Conservation (phyloP, 2,888 invertebrate genomes). For the Carterocephalus palaemon region DNA sequence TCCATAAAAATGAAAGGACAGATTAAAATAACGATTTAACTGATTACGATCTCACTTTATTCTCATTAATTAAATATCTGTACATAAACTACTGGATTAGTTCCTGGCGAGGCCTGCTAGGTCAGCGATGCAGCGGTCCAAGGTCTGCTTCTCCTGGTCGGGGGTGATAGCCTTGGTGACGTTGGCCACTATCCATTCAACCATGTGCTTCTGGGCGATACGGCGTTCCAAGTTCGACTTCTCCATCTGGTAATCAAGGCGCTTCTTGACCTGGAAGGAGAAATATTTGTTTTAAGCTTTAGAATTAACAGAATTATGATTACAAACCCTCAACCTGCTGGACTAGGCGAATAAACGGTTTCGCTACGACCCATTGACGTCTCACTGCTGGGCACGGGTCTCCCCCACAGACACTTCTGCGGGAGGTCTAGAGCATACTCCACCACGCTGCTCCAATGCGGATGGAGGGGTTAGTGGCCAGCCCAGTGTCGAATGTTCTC, state of each 20-base stretch:
- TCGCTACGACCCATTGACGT: too few relatives aligned
- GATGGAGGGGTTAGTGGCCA: too few relatives aligned
- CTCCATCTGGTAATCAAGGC: constrained; percentile 96
- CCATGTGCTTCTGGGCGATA: constrained; percentile 94
- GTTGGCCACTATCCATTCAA: constrained; percentile 92
- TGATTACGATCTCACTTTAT: constrained; percentile 30
- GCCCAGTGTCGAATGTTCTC: too few relatives aligned
- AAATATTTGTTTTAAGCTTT: not conserved
- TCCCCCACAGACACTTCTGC: too few relatives aligned
- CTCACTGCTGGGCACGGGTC: too few relatives aligned
- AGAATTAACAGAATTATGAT: too few relatives aligned
- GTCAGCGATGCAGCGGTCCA: constrained; percentile 92
- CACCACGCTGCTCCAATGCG: too few relatives aligned
- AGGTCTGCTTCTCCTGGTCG: constrained; percentile 93
- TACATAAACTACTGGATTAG: constrained; percentile 39
- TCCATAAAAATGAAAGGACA: too few relatives aligned
- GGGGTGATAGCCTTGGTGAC: constrained; percentile 94
- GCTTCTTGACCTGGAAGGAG: constrained; percentile 84
- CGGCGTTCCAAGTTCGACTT: constrained; percentile 89
- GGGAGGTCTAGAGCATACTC: too few relatives aligned
- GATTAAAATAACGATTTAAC: constrained; percentile 7
- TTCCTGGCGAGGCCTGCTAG: constrained; percentile 81
- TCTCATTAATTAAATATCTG: constrained; percentile 29
- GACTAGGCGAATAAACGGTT: too few relatives aligned
- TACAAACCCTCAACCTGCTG: too few relatives aligned